Evolutionary conservation across 2,888 invertebrate species (phyloP).

Genomic region (Heliconius sara): DNA sequence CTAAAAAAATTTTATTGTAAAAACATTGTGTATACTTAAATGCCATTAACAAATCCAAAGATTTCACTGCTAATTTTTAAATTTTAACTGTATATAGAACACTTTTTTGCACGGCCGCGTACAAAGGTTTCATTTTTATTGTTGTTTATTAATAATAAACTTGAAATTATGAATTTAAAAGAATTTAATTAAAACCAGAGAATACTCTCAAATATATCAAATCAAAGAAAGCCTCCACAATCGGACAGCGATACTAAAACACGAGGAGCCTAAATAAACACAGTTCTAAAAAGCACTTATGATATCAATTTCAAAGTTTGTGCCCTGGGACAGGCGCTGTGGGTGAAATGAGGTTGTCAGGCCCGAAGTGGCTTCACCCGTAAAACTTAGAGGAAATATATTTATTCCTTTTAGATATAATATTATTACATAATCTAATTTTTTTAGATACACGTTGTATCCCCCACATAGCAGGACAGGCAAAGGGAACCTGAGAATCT

Average conservation of each 20-base stretch:
- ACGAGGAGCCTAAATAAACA: slow-evolving; percentile 40
- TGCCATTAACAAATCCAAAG: neutral
- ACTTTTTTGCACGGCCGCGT: too few relatives aligned
- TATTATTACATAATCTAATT: too few relatives aligned
- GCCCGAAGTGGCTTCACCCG: slow-evolving; percentile 2
- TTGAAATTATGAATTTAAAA: neutral
- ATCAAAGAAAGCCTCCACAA: slow-evolving; percentile 5
- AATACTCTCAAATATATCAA: neutral
- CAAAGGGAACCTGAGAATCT: too few relatives aligned
- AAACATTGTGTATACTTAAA: neutral
- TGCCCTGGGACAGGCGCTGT: slow-evolving; percentile 31
- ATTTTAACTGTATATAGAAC: too few relatives aligned
- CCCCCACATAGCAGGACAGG: too few relatives aligned
- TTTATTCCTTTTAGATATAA: neutral
- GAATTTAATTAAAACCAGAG: neutral
- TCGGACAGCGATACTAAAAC: slow-evolving; percentile 27
- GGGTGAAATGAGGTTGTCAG: slow-evolving; percentile 27
- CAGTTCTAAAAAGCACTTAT: slow-evolving; percentile 39
- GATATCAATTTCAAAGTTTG: slow-evolving; percentile 44
- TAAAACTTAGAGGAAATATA: neutral
- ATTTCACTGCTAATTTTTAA: neutral
- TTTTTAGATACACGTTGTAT: too few relatives aligned
- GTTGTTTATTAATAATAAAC: too few relatives aligned
- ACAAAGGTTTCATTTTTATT: too few relatives aligned
- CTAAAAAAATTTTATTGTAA: too few relatives aligned